Percentiles rank a stretch among this genome's conserved stretches.
phyloP scores from a whole-genome alignment of 2,113 vertebrate species.

The Xerus inauris region DNA sequence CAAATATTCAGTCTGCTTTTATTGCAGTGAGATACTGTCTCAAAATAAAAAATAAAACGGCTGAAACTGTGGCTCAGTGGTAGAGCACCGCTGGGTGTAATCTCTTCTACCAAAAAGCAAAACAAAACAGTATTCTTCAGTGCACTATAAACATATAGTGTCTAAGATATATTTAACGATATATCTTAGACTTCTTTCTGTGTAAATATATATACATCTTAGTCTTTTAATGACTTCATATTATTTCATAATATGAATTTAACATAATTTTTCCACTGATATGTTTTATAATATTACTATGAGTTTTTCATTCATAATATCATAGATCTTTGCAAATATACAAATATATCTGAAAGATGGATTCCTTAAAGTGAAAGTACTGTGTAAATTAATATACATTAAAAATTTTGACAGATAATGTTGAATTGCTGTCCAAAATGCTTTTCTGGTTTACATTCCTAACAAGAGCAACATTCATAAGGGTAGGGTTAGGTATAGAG shows the following conservation, averaged over 20 bases:
- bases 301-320: background rate
- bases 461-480: background rate
- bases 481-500: background rate
- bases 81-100: too few relatives aligned
- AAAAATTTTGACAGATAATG: background rate
- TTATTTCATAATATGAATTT: background rate
- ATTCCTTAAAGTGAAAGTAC: background rate
- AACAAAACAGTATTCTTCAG: background rate
- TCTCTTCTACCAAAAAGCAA: too few relatives aligned
- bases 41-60: too few relatives aligned
- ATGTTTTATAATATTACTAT: background rate
- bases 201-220: background rate
- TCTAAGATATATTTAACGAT: too few relatives aligned
- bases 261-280: background rate
- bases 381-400: background rate
- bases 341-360: background rate
- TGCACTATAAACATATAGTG: background rate
- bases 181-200: background rate
- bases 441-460: background rate
- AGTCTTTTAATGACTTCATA: background rate
- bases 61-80: too few relatives aligned
- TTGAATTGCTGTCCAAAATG: background rate
- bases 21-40: too few relatives aligned
- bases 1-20: background rate
- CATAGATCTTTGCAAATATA: background rate